Base-by-base conservation (phyloP, 2,113 vertebrate species). In the Vidua macroura region DNA sequence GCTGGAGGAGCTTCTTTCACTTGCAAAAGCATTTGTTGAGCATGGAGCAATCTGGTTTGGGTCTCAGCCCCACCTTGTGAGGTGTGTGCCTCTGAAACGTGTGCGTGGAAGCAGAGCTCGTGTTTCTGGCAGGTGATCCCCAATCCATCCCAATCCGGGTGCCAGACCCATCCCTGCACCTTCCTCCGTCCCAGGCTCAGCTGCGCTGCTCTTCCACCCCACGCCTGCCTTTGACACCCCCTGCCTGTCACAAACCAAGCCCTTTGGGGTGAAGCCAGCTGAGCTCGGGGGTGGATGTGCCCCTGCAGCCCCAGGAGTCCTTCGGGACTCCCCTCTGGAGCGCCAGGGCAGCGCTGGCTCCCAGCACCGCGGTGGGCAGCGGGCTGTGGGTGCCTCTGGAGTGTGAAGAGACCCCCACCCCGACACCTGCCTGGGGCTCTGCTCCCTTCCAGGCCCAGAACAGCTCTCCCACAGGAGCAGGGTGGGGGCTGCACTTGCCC, bases 91-190 rank as follows among this genome's bases (percentile, higher is more conserved):
- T 13, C 33, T 31, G 51, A 6, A 3, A 3, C 1, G 25, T 2
- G 39, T 16, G 7, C 7, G 1, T 13, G 21, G 16, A 14, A 58
- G 19, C 69, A 68, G 53, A 73, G 15, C 17, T 30, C 1, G 13
- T 3, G 19, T 21, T 52, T 7, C 6, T 81, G 59, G 48, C 24
- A 51, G 39, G 9, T 1, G 27, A 15, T 2, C 2, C 23, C 63
- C 10, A 13, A 0, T 1, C 19, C 2, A 0, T 0, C 10, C 44
- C n/a, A 11, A 5, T 17, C n/a, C 56, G 25, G 17, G 3, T 1
- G 15, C 24, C 62, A 39, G 15, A 19, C 39, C 9, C 56, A 6
- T 14, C 49, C 60, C 51, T 7, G 19, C 15, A 1, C 5, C n/a
- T 18, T 14, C 35, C 27, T 20, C 30, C 24, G 2, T 5, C 23